Evolutionary conservation across 2,797 vertebrate genomes (phyloP), one percentile per base, ranked within the genome.

Genomic region (Hephaestus fuliginosus): DNA sequence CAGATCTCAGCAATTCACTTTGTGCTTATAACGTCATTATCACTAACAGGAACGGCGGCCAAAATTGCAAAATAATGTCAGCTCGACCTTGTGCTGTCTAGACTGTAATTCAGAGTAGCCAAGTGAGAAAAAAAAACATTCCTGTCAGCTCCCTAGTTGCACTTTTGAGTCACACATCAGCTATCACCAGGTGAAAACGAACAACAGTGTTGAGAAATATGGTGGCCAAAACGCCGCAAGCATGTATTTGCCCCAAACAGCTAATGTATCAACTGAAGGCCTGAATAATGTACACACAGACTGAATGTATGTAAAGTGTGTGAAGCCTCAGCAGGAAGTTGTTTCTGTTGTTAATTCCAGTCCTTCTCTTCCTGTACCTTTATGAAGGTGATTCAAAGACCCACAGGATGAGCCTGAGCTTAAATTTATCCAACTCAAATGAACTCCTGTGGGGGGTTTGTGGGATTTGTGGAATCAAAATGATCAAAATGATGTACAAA

Each of bases 401-500:
- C 36, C 36, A 4, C 36, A 39, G 36, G 36, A 39, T 39, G 6
- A 39, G 7, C 36, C 36, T 7, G 36, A 39, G 44, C 44, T 46
- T 3, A 11, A 46, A 46, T 46, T 13, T 46, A 46, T 46, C 14
- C 44, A 46, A 17, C 15, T 13, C 44, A 46, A 46, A 46, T 9
- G 36, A 4, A 36, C 41, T 63, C 14, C 13, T 56, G 5, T 41
- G 22, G 41, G 10, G 1, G 30, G 5, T 1, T 62, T 46, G 48
- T n/a, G 10, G 13, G 48, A 1, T 48, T 56, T 51, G 20, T 62
- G 33, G 11, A 18, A 33, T 64, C 12, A 62, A 65, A 70, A 63
- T 18, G 0, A 57, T 39, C 28, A 44, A 56, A 78, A 73, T 51
- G 5, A 56, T 20, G 18, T 33, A 70, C 49, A 67, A 78, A 83